Conservation (phyloP, 2,797 vertebrate genomes). For the Cyclura pinguis region DNA sequence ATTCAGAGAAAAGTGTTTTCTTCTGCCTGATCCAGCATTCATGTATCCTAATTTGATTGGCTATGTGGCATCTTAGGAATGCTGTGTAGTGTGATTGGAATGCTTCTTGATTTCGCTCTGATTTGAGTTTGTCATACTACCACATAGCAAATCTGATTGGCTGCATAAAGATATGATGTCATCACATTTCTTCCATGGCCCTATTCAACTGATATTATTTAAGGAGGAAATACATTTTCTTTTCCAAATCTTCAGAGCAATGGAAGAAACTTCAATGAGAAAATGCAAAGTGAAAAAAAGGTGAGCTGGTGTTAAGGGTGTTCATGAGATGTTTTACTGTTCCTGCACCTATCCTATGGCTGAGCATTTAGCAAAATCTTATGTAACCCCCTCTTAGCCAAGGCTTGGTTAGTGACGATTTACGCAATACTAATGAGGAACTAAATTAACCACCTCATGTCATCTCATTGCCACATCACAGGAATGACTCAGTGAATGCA, state of each 20-base stretch:
- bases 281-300: not conserved
- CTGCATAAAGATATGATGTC: not conserved
- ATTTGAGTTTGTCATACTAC: not conserved
- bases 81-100: not conserved
- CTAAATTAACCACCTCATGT: not conserved
- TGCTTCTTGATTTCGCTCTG: not conserved
- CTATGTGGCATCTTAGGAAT: not conserved
- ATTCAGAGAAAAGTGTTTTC: not conserved
- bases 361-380: not conserved
- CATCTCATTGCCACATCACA: slow-evolving; percentile 13
- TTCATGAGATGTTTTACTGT: not conserved
- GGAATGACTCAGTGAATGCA: not conserved
- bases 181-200: not conserved
- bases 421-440: not conserved
- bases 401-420: not conserved
- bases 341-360: not conserved
- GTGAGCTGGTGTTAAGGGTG: not conserved
- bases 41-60: not conserved
- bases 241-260: not conserved
- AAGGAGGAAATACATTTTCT: too few relatives aligned
- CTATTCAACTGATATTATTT: not conserved
- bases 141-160: not conserved
- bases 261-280: not conserved
- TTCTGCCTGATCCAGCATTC: not conserved
- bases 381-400: not conserved